Conservation (phyloP, 2,797 vertebrate species). For the Syndactyla subalaris region DNA sequence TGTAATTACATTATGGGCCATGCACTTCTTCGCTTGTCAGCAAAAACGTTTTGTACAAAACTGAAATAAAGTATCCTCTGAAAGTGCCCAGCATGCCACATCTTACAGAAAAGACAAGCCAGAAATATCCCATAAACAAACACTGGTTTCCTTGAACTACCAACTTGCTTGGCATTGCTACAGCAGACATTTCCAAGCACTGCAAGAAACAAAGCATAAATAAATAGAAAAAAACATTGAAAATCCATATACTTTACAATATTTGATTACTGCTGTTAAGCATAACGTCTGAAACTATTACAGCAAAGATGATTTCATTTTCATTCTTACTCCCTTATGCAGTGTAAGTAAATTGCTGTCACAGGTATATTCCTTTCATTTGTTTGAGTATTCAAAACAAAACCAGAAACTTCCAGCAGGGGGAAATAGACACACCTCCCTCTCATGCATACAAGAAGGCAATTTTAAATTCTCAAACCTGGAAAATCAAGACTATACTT, state of each 20-base stretch:
- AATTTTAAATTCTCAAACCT: background rate
- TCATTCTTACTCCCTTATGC: background rate
- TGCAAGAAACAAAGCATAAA: background rate
- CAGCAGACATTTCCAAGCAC: background rate
- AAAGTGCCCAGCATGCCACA: background rate
- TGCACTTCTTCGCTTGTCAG: background rate
- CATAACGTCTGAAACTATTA: background rate
- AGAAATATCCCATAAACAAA: background rate
- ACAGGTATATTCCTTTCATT: background rate
- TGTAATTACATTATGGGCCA: background rate
- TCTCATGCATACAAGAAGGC: background rate
- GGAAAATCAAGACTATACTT: background rate
- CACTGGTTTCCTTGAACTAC: background rate
- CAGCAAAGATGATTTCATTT: background rate
- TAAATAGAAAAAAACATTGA: background rate
- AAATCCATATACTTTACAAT: background rate
- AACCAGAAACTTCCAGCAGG: background rate
- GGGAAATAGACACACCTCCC: background rate
- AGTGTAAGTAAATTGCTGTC: background rate
- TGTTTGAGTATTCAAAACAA: background rate
- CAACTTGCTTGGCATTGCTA: background rate
- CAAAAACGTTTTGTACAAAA: background rate
- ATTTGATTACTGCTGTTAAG: background rate
- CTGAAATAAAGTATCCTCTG: background rate
- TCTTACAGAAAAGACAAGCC: background rate